phyloP scores from a whole-genome alignment of 1,140 invertebrate species.

The Medauroidea extradentata region DNA sequence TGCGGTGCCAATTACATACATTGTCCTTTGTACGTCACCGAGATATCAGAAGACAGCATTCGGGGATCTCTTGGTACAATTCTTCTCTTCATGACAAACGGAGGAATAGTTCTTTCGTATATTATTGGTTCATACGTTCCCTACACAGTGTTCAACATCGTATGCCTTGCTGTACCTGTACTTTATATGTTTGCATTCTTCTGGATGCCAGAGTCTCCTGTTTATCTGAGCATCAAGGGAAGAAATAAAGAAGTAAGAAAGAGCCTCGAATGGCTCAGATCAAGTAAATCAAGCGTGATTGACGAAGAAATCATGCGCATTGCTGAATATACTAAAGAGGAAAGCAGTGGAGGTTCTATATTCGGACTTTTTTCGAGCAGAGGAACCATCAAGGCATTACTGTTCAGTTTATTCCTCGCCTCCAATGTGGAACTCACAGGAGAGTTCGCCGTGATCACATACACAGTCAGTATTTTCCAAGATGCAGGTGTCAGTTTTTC shows the following conservation, averaged over 20 bases:
- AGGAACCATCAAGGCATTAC: conserved; percentile 39
- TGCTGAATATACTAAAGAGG: no score
- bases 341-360: no score
- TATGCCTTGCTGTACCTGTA: conserved; percentile 42
- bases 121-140: conserved; percentile 48
- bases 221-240: conserved; percentile 59
- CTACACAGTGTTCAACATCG: conserved; percentile 45
- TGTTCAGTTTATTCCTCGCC: conserved; percentile 44
- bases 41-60: no score
- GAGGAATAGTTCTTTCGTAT: conserved; percentile 54
- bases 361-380: conserved; percentile 45
- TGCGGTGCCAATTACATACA: conserved; percentile 45
- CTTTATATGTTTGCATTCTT: conserved; percentile 45
- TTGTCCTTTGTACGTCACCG: conserved; percentile 50
- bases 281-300: no score
- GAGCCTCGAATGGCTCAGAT: no score
- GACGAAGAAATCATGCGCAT: no score
- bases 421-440: conserved; percentile 41
- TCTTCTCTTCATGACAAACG: conserved; percentile 47
- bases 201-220: no score
- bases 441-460: conserved; percentile 44
- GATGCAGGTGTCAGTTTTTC: conserved; percentile 44
- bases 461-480: conserved; percentile 55
- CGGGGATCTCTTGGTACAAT: conserved; percentile 53
- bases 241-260: no score